Evolutionary conservation across 35 echinoderm and acorn worm species (phyloP).

Genomic region (Hemicentrotus pulcherrimus): DNA sequence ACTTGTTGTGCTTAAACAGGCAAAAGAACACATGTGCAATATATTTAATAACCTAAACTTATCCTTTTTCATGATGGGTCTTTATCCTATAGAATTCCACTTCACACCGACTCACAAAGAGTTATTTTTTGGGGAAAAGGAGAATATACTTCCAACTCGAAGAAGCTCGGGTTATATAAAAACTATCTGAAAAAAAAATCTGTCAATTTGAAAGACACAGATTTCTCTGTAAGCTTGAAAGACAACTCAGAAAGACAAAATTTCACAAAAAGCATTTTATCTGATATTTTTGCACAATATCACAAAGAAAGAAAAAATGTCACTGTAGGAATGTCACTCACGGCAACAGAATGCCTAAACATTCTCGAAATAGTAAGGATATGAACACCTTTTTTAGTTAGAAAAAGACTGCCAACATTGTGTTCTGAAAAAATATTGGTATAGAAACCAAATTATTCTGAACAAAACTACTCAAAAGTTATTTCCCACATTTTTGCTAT

Average conservation of each 20-base stretch:
- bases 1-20: too few relatives aligned
- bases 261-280: background rate
- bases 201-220: background rate
- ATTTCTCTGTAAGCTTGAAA: background rate
- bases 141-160: background rate
- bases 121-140: background rate
- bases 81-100: background rate
- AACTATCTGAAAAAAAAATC: background rate
- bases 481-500: too few relatives aligned
- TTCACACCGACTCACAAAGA: background rate
- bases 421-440: too few relatives aligned
- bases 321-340: background rate
- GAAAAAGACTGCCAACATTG: too few relatives aligned
- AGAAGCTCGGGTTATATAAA: background rate
- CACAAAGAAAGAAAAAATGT: background rate
- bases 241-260: background rate
- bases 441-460: too few relatives aligned
- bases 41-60: too few relatives aligned
- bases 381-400: background rate
- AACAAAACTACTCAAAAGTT: too few relatives aligned
- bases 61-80: too few relatives aligned
- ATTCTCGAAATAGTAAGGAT: background rate
- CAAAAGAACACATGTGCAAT: too few relatives aligned
- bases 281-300: background rate
- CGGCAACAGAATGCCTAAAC: background rate